Evolutionary conservation across 2,888 invertebrate genomes (phyloP), one percentile per base, ranked within the genome.

Genomic region (Dolichopus griseipennis): DNA sequence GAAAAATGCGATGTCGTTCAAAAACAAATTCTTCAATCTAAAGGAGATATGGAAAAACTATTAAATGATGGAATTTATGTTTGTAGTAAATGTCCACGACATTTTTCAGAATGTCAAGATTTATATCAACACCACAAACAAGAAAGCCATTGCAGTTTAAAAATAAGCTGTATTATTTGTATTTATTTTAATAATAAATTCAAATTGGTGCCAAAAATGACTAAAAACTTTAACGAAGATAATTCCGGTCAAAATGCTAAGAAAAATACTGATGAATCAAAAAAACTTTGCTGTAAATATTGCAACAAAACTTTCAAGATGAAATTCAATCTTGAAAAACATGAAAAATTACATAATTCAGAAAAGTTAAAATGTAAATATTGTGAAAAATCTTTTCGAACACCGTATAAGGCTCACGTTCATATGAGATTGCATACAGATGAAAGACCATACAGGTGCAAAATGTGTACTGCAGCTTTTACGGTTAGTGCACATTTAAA

Each of bases 371-470:
- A 52, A 52, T 52, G 52, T 6, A 18, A 15, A 52, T 52, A 12
- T 52, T 68, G 68, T 37, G 43, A 64, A 33, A 61, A 37, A 20
- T n/a, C 21, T 20, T 68, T 66, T 43, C 66, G 33, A n/a, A 43
- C 66, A 15, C 43, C 15, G 18, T 37, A 7, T 18, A 41, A 66
- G 15, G 21, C 64, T 10, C 64, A 64, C 1, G 61, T 61, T 9
- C 68, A 68, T 63, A 65, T 66, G 4, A 64, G 61, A 22, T 22
- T 65, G 9, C 68, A 68, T 34, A 68, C 64, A 6, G 64, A 66
- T 21, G 66, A 68, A n/a, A 27, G 68, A 37, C 68, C 68, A 10
- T 66, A 61, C 34, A 62, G 64, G 61, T 68, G 68, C 22, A 21
- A 64, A 15, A 20, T 64, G 21, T 68, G 68, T 65, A 33, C 64